Evolutionary conservation across 2,113 vertebrate genomes (phyloP).

Genomic region (Tachycineta bicolor): DNA sequence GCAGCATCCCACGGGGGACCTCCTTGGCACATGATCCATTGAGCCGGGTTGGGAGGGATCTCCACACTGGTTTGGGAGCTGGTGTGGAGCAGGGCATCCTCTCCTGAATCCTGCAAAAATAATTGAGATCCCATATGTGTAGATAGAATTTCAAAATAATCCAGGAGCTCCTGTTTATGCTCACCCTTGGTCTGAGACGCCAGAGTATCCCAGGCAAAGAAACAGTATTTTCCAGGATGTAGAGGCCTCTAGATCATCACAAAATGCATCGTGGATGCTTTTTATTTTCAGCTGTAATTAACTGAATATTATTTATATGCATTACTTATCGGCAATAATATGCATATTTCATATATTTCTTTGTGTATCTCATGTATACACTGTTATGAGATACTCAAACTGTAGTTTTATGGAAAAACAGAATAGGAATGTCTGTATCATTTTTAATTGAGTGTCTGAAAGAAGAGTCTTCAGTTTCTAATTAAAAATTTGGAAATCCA

Average conservation of each 20-base stretch:
- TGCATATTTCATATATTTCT: background rate
- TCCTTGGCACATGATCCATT: background rate
- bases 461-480: background rate
- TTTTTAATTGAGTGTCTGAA: background rate
- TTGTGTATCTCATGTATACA: background rate
- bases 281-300: background rate
- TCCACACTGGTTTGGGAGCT: background rate
- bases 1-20: background rate
- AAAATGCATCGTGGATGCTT: background rate
- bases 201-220: background rate
- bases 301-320: background rate
- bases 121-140: background rate
- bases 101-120: background rate
- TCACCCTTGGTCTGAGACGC: background rate
- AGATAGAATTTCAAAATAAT: background rate
- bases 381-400: background rate
- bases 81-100: background rate
- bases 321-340: background rate
- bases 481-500: background rate
- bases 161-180: background rate
- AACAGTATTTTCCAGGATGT: background rate
- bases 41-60: rapidly evolving
- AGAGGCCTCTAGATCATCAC: background rate
- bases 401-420: background rate
- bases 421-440: background rate